A percentile compares a stretch with the other conserved stretches of the same genome.
phyloP scores from a whole-genome alignment of 1,140 invertebrate species.

The Callitettix versicolor region DNA sequence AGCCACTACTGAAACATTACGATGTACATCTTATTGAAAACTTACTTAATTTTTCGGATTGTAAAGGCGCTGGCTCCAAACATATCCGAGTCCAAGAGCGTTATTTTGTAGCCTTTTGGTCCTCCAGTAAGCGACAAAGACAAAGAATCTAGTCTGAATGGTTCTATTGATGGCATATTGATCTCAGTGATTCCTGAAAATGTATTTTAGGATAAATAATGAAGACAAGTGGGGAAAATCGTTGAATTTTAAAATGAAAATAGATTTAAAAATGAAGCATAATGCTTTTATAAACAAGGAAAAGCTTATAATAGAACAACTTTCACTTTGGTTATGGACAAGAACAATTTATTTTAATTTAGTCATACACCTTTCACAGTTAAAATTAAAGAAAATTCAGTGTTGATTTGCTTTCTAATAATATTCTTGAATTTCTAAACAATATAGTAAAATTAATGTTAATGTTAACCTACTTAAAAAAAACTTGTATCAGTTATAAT shows the following conservation, averaged over 20 bases:
- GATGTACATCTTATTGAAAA: too few relatives aligned
- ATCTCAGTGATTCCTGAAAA: constrained; percentile 52
- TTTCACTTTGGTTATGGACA: neutral
- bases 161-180: constrained; percentile 54
- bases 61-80: constrained; percentile 58
- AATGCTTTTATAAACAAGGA: neutral
- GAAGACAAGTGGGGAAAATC: neutral
- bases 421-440: too few relatives aligned
- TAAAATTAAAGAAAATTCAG: too few relatives aligned
- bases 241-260: neutral
- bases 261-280: neutral
- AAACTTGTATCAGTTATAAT: too few relatives aligned
- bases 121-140: constrained; percentile 55
- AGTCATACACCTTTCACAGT: too few relatives aligned
- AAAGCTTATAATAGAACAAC: neutral
- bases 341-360: too few relatives aligned
- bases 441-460: too few relatives aligned
- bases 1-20: too few relatives aligned
- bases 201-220: neutral
- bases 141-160: constrained; percentile 57
- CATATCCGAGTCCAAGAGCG: constrained; percentile 48
- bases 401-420: too few relatives aligned
- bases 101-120: constrained; percentile 56
- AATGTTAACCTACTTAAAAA: too few relatives aligned
- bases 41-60: constrained; percentile 48